Evolutionary conservation across 2,888 invertebrate species (phyloP).

Genomic region (Drosophila ezoana): DNA sequence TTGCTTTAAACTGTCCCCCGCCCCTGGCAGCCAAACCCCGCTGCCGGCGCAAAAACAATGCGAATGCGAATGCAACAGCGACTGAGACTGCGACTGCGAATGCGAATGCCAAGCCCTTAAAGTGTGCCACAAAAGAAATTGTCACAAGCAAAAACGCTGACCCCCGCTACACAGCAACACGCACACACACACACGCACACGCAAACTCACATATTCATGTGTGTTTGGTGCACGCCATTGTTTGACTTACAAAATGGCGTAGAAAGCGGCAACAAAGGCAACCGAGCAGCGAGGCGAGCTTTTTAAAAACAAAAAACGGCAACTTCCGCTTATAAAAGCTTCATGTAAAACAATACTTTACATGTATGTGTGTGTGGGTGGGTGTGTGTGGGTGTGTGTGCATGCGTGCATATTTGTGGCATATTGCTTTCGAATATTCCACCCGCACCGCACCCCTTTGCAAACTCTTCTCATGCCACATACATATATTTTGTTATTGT

Average conservation of each 20-base stretch:
- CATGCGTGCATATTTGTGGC: constrained; percentile 39
- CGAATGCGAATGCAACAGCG: constrained; percentile 22
- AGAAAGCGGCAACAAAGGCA: constrained; percentile 71
- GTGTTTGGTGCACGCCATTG: constrained; percentile 58
- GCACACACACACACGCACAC: constrained; percentile 19
- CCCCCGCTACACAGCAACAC: constrained; percentile 42
- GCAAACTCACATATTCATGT: constrained; percentile 11
- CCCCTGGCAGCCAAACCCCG: not conserved
- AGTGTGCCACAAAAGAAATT: constrained; percentile 66
- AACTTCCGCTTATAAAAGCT: constrained; percentile 76
- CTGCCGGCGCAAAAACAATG: constrained; percentile 15
- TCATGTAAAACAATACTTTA: constrained; percentile 75
- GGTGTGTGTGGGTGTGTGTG: constrained; percentile 11
- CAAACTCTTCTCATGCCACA: constrained; percentile 31
- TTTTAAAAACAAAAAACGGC: constrained; percentile 61
- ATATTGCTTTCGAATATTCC: constrained; percentile 69
- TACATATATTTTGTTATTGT: constrained; percentile 31
- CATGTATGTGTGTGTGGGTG: constrained; percentile 13
- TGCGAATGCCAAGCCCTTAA: constrained; percentile 62
- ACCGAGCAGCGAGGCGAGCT: constrained; percentile 55
- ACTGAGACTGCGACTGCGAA: constrained; percentile 14
- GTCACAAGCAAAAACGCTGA: constrained; percentile 63
- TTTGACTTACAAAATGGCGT: constrained; percentile 78
- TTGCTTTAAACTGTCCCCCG: constrained; percentile 58
- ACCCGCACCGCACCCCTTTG: constrained; percentile 8